Evolutionary conservation across 2,888 invertebrate species (phyloP), one percentile per base, ranked within the genome.

Genomic region (Acronicta aceris): DNA sequence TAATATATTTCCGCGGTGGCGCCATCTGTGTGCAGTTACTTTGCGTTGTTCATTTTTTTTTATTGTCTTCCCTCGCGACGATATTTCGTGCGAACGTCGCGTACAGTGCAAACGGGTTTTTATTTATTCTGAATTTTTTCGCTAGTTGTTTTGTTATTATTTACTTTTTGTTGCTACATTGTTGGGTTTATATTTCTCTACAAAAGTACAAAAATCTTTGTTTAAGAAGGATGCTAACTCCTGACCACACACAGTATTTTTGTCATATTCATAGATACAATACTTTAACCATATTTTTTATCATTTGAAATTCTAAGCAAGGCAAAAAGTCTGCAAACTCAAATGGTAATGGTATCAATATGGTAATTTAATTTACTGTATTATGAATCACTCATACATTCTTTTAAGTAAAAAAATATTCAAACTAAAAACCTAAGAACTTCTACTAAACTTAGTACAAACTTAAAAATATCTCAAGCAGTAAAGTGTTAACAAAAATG

Each of bases 1-100:
- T 91, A 90, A 91, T 91, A 91, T 88, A 76, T 77, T 69, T 88
- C 88, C 89, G 88, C 87, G 65, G 85, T 86, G 86, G 90, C 89
- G 89, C 90, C 92, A 91, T 91, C 90, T 92, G 92, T 81, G 86
- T 80, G 83, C 77, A 64, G 79, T 76, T 79, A 74, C 68, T 69
- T 66, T 65, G 45, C 46, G 65, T 80, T 80, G 78, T 81, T 84
- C 77, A 75, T 78, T 74, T 83, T 86, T n/a, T 76, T 78, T 74
- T 77, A 79, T 71, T 79, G 64, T 76, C 71, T 71, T 74, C 58
- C 59, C 59, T 55, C 50, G 65, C 75, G 65, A 63, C 80, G 52
- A 65, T 78, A 77, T 65, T 78, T 77, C 45, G 69, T 59, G 53
- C 59, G 41, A 68, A 63, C 65, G 78, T 78, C 76, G 73, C 73